Evolutionary conservation across 2,113 vertebrate species (phyloP).

Genomic region (Chaetops frenatus): DNA sequence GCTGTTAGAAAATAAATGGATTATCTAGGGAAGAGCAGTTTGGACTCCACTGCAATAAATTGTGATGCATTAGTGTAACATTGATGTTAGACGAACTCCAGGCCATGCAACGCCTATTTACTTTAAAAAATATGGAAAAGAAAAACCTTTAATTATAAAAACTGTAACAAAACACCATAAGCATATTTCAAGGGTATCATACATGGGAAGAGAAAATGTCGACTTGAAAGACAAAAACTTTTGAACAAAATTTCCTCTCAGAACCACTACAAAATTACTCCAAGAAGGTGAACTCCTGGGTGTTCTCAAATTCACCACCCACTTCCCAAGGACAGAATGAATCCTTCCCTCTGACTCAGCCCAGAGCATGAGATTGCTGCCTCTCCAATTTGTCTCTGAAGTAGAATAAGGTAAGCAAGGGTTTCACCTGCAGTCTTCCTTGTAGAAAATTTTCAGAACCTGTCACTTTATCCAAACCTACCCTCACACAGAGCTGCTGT

Average conservation of each 20-base stretch:
- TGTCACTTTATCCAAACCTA: not conserved
- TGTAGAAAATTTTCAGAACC: not conserved
- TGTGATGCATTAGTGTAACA: not conserved
- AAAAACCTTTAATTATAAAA: not conserved
- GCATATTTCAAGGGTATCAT: not conserved
- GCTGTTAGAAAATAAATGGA: not conserved
- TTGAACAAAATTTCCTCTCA: not conserved
- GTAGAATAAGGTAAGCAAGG: not conserved
- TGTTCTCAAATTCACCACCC: not conserved
- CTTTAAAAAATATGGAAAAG: not conserved
- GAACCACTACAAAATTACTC: not conserved
- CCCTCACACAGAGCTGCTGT: not conserved
- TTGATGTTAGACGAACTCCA: not conserved
- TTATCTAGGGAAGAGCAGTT: not conserved
- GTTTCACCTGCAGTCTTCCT: not conserved
- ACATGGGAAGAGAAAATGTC: not conserved
- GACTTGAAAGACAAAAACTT: not conserved
- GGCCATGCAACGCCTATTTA: not conserved
- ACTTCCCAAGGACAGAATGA: not conserved
- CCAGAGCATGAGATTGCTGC: not conserved
- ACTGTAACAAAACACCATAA: not conserved
- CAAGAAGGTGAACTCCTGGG: not conserved
- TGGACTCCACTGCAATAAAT: not conserved
- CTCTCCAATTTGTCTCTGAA: not conserved
- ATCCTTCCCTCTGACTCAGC: not conserved